Base-by-base conservation (phyloP, 2,888 invertebrate species). In the Synergus gifuensis region DNA sequence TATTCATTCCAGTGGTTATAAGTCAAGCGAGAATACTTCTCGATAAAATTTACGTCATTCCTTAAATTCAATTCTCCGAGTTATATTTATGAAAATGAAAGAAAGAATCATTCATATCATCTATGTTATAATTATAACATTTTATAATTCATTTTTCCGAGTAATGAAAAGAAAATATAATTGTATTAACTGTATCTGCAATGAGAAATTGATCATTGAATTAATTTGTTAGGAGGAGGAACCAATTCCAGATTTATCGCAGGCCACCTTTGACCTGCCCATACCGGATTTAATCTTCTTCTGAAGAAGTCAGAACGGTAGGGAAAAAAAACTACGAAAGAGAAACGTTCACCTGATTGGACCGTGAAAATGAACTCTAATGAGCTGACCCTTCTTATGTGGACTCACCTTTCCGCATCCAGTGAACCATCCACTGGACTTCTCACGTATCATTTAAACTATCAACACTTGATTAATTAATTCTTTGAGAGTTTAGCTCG, bases 371-470 rank as follows among this genome's bases (percentile, higher is more conserved):
- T 81, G 82, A 82, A 81, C 81, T 76, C 82, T 82, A 83, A 82
- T 79, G 83, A 82, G 79, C 82, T 82, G 81, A 83, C 82, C 80
- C 80, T 82, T 83, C 78, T 79, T 76, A 76, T 76, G 42, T 76
- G 62, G 60, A 60, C 18, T 60, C 54, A 64, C 66, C 64, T 63
- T 66, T 77, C 44, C 49, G 22, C 28, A 36, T 49, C 49, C 49
- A 49, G 44, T 67, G 18, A 67, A 67, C 67, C 49, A 22, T 18
- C 76, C 77, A 73, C 81, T 81, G 58, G 80, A 82, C 81, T 78
- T 80, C 78, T 82, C 82, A 81, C 81, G 81, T 81, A 82, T 83
- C 82, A 81, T 80, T 82, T 82, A 78, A 77, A 78, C 63, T 79
- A 28, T 28, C 28, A 28, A 28, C 28, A 28, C 28, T 28, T 28